A percentile compares a stretch with the other conserved stretches of the same genome.
Conservation (phyloP, 2,888 invertebrate genomes). For the Hesperia comma region DNA sequence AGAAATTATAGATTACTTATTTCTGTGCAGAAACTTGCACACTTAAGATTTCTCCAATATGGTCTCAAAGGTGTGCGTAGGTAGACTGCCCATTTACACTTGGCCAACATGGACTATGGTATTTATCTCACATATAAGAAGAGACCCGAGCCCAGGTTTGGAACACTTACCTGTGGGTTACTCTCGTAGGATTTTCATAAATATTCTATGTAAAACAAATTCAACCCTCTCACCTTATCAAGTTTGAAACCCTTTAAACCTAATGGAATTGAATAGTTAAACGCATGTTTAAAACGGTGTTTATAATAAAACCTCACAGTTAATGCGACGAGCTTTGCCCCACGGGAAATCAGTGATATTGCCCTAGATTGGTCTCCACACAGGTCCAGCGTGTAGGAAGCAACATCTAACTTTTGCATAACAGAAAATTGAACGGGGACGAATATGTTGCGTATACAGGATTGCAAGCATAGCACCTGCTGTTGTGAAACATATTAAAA, state of each 20-base stretch:
- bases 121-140: too few species aligned
- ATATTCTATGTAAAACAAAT: background rate
- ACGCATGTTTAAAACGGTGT: constrained; percentile 7
- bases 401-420: constrained; percentile 23
- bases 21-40: too few species aligned
- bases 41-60: too few species aligned
- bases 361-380: constrained; percentile 13
- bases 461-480: too few species aligned
- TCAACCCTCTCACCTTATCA: background rate
- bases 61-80: too few species aligned
- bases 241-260: background rate
- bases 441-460: background rate
- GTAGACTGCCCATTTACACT: too few species aligned
- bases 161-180: too few species aligned
- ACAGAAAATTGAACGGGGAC: background rate
- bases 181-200: background rate
- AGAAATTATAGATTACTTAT: too few species aligned
- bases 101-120: too few species aligned
- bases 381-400: constrained; percentile 8
- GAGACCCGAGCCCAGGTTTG: too few species aligned
- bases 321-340: constrained; percentile 12
- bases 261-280: constrained; percentile 18
- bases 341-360: constrained; percentile 26
- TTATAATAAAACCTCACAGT: constrained; percentile 20
- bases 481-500: too few species aligned